Base-by-base conservation (phyloP, 2,888 invertebrate genomes). In the Allygus modestus region DNA sequence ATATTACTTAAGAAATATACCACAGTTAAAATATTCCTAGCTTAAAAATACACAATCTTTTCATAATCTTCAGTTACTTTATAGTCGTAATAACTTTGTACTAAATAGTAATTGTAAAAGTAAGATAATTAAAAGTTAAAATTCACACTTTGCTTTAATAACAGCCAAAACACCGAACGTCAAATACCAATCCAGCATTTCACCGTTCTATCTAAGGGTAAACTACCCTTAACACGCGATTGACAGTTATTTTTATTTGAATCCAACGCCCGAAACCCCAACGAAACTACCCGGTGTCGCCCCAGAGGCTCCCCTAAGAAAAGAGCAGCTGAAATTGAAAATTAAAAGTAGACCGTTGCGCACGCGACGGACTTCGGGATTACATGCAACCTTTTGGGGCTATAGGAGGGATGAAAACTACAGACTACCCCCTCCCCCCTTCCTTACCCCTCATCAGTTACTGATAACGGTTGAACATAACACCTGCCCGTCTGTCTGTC, bases 271-370 rank as follows among this genome's bases (percentile, higher is more conserved):
- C 26, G 17, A 65, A 11, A 0, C 65, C 65, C 65, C 65, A 28
- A 58, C 1, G 23, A 12, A 11, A 20, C 23, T 31, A n/a, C 54
- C 15, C 20, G 12, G 15, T 31, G 28, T 31, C 65, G 0, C 58
- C 58, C 20, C 31, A 7, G 54, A 69, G 41, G n/a, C 41, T 4
- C 37, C 12, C 73, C 41, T n/a, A 69, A 31, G 69, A 69, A 69
- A 69, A 69, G 37, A 41, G 71, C 71, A 71, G 71, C 71, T 71
- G 71, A 71, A 71, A 71, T 41, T 71, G 71, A 71, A 71, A 71
- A 71, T 71, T 71, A 71, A 71, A 71, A 71, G 71, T 41, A 37
- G 71, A 71, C 71, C 71, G 71, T 71, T 71, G 71, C 28, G 71
- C 71, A 71, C 71, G 71, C 41, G 71, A 65, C 65, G 54, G 23